A percentile compares a stretch with the other conserved stretches of the same genome.
Evolutionary conservation across 2,888 invertebrate species (phyloP).

Genomic region (Brachyopa scutellaris): DNA sequence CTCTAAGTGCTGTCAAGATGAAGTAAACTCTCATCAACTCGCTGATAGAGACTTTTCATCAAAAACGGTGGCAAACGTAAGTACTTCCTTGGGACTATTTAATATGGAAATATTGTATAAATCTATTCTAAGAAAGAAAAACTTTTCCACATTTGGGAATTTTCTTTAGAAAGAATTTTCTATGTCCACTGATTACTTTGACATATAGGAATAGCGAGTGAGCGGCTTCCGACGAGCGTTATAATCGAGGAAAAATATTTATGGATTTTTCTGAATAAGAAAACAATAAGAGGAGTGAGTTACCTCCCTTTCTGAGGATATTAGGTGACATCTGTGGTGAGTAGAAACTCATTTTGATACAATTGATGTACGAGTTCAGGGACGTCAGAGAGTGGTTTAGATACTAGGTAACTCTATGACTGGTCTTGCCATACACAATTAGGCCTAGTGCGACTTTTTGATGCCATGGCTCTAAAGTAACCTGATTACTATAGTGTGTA

Average conservation of each 20-base stretch:
- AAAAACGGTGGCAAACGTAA: conserved; percentile 17
- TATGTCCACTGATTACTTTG: conserved; percentile 54
- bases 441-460: too few species aligned
- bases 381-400: background rate
- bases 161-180: conserved; percentile 19
- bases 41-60: conserved; percentile 42
- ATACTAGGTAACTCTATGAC: too few species aligned
- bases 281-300: background rate
- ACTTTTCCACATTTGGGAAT: conserved; percentile 50
- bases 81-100: conserved; percentile 57
- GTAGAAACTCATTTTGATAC: background rate
- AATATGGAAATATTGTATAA: conserved; percentile 44
- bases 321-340: background rate
- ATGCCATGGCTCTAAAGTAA: too few species aligned
- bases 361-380: background rate
- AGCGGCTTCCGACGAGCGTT: conserved; percentile 21
- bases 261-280: conserved; percentile 21
- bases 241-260: conserved; percentile 52
- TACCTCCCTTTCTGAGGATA: background rate
- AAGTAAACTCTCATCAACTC: conserved; percentile 37
- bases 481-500: too few species aligned
- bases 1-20: conserved; percentile 48
- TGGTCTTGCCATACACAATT: too few species aligned
- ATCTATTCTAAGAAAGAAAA: conserved; percentile 15
- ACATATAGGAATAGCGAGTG: background rate